A percentile compares a stretch with the other conserved stretches of the same genome.
Evolutionary conservation across 2,888 invertebrate genomes (phyloP).

Genomic region (Eueremaeus valkanovi): DNA sequence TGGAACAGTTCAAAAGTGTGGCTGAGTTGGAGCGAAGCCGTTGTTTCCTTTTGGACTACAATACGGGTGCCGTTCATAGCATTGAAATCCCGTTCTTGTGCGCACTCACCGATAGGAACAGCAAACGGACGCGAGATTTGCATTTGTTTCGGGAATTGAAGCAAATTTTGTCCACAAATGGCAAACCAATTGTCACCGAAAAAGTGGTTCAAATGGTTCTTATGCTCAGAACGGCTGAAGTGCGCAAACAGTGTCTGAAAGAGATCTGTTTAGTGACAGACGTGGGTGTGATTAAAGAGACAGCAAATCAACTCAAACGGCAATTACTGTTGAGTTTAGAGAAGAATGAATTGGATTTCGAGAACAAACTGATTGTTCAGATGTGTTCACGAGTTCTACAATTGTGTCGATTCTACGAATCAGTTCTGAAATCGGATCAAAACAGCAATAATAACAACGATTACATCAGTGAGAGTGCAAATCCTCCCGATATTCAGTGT

Average conservation of each 20-base stretch:
- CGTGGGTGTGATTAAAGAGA: not conserved
- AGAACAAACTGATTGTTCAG: slow-evolving; percentile 51
- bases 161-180: slow-evolving; percentile 41
- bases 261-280: not conserved
- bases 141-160: slow-evolving; percentile 71
- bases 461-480: not conserved
- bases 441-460: not conserved
- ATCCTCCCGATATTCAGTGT: slow-evolving; percentile 39
- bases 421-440: too few species aligned
- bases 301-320: not conserved
- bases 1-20: slow-evolving; percentile 17
- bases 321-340: slow-evolving; percentile 30
- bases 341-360: slow-evolving; percentile 51
- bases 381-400: slow-evolving; percentile 51
- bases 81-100: slow-evolving; percentile 85
- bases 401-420: slow-evolving; percentile 51
- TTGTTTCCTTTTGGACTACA: slow-evolving; percentile 76
- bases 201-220: slow-evolving; percentile 23
- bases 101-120: slow-evolving; percentile 67
- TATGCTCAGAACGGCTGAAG: slow-evolving; percentile 39
- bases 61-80: slow-evolving; percentile 70
- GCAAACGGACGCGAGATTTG: slow-evolving; percentile 77
- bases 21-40: slow-evolving; percentile 55
- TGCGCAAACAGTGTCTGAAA: slow-evolving; percentile 22
- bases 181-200: not conserved